phyloP scores from a whole-genome alignment of 2,113 vertebrate species.

The Leptobrachium leishanense region DNA sequence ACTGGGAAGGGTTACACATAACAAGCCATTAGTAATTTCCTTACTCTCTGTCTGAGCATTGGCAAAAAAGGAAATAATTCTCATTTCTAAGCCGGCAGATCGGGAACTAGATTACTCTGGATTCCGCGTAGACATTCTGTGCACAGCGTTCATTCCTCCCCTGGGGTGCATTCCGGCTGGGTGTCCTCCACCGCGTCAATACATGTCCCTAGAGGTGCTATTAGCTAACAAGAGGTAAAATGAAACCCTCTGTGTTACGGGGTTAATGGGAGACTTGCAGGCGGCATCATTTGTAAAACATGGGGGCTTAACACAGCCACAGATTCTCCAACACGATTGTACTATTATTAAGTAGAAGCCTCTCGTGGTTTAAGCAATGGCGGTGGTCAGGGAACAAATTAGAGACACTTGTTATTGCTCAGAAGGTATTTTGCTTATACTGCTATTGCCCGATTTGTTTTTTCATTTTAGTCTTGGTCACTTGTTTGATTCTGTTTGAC shows the following conservation, averaged over 20 bases:
- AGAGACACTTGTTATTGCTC: no score
- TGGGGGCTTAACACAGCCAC: constrained; percentile 26
- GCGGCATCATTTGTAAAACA: constrained; percentile 37
- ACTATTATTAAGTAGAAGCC: constrained; percentile 28
- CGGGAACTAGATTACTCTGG: constrained; percentile 1
- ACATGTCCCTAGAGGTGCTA: constrained; percentile 53
- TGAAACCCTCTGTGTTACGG: constrained; percentile 55
- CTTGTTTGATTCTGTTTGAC: no score
- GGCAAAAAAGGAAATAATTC: constrained; percentile 19
- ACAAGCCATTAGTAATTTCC: constrained; percentile 44
- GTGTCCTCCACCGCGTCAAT: constrained; percentile 56
- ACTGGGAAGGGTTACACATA: constrained; percentile 30
- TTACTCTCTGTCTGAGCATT: constrained; percentile 15
- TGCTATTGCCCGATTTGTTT: no score
- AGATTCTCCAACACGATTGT: constrained; percentile 16
- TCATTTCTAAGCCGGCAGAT: constrained; percentile 8
- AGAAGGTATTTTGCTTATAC: no score
- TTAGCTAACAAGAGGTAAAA: constrained; percentile 53
- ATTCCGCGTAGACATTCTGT: constrained; percentile 60
- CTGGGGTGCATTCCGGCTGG: constrained; percentile 62
- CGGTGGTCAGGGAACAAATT: no score
- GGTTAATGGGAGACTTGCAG: constrained; percentile 22
- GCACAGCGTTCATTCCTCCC: constrained; percentile 52
- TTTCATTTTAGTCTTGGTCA: no score
- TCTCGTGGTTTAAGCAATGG: background rate